phyloP scores from a whole-genome alignment of 2,888 invertebrate genomes.

The Caenorhabditis angaria region DNA sequence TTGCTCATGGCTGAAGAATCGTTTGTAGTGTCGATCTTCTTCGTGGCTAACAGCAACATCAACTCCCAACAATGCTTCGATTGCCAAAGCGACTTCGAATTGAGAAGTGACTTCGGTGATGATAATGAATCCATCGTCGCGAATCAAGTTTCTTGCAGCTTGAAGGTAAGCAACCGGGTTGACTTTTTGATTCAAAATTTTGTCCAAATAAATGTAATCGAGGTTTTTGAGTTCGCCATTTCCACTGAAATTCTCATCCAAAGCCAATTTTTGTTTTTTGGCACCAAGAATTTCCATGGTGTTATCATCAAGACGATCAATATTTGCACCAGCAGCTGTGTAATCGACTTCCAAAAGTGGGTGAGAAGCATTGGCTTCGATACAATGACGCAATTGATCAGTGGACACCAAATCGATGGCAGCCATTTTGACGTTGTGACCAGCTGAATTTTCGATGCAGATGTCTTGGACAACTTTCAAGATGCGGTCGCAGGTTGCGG shows the following conservation, averaged over 20 bases:
- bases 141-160: conserved; percentile 59
- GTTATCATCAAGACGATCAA: conserved; percentile 69
- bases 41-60: conserved; percentile 48
- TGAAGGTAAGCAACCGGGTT: conserved; percentile 64
- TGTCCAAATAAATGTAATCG: conserved; percentile 69
- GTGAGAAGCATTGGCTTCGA: conserved; percentile 65
- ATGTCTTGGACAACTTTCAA: conserved; percentile 69
- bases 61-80: conserved; percentile 57
- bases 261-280: conserved; percentile 52
- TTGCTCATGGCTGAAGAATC: conserved; percentile 63
- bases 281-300: conserved; percentile 67
- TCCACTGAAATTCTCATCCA: conserved; percentile 57
- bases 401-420: conserved; percentile 66
- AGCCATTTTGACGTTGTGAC: conserved; percentile 64
- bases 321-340: conserved; percentile 37
- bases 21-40: conserved; percentile 53
- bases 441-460: conserved; percentile 71
- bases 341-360: conserved; percentile 66
- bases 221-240: conserved; percentile 64
- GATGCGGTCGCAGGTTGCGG: conserved; percentile 62
- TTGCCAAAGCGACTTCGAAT: conserved; percentile 62
- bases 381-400: conserved; percentile 62
- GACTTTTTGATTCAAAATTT: conserved; percentile 65
- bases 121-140: conserved; percentile 74
- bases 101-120: conserved; percentile 73